phyloP scores from a whole-genome alignment of 2,888 invertebrate genomes.

The Argyresthia albistria region DNA sequence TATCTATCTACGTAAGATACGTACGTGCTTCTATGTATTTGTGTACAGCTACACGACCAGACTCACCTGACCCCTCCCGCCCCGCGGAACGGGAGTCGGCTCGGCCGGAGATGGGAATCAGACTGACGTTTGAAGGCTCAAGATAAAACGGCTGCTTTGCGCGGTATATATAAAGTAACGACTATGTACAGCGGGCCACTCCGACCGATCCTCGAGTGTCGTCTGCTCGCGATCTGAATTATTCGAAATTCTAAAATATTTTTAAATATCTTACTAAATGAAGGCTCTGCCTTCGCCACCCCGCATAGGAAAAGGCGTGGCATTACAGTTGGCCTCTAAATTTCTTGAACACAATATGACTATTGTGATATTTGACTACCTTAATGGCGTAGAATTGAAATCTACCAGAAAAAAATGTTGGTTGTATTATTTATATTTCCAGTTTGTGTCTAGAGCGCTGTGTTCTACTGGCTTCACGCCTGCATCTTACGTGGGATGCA shows the following conservation, averaged over 20 bases:
- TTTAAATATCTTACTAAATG: conserved; percentile 31
- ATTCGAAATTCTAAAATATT: conserved; percentile 56
- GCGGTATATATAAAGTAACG: conserved; percentile 47
- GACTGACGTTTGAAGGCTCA: conserved; percentile 42
- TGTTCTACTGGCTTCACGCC: no score
- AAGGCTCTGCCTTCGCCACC: neutral
- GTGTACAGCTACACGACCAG: conserved; percentile 49
- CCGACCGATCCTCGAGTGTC: conserved; percentile 58
- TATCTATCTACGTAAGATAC: conserved; percentile 41
- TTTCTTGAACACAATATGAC: neutral
- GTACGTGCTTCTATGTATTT: conserved; percentile 59
- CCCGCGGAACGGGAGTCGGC: conserved; percentile 32
- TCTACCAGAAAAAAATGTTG: no score
- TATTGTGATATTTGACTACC: no score
- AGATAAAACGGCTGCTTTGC: conserved; percentile 25
- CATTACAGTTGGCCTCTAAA: neutral
- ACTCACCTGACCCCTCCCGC: conserved; percentile 33
- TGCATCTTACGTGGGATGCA: no score
- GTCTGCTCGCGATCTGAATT: conserved; percentile 64
- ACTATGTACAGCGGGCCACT: conserved; percentile 52
- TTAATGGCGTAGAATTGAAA: no score
- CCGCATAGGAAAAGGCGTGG: neutral
- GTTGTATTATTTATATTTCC: no score
- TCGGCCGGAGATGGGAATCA: conserved; percentile 28
- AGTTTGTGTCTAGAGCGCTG: no score